Conservation (phyloP, 2,113 vertebrate genomes). For the Pristiophorus japonicus region DNA sequence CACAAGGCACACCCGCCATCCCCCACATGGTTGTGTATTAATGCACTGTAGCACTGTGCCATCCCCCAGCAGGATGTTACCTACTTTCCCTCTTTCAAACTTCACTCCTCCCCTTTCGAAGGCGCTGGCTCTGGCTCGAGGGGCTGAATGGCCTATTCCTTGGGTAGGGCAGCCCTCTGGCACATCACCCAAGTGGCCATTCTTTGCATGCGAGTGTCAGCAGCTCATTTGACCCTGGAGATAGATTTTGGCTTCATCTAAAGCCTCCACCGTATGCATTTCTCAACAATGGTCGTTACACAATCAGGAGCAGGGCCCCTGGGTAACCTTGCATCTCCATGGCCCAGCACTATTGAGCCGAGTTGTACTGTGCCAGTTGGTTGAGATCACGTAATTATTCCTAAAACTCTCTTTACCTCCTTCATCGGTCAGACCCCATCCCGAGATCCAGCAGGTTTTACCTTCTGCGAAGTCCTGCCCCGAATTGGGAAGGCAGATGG, state of each 20-base stretch:
- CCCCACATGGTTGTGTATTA: background rate
- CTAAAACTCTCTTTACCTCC: background rate
- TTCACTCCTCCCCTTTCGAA: background rate
- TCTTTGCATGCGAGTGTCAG: background rate
- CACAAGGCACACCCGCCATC: no score
- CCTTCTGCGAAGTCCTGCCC: conserved; percentile 8
- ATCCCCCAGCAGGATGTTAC: background rate
- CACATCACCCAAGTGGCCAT: background rate
- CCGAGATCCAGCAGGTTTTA: conserved; percentile 26
- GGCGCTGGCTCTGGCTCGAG: background rate
- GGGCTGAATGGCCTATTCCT: background rate
- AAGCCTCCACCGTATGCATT: background rate
- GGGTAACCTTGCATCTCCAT: background rate
- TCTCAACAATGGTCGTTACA: background rate
- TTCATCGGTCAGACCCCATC: conserved; percentile 14
- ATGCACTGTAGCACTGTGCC: background rate
- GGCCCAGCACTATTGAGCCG: background rate
- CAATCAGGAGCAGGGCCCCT: background rate
- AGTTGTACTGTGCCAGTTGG: background rate
- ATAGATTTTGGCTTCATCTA: background rate
- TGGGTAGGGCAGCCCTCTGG: background rate
- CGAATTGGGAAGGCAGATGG: conserved; percentile 24
- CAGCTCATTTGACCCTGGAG: background rate
- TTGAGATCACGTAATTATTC: background rate
- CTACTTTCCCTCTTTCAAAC: background rate